Base-by-base conservation (phyloP, 2,113 vertebrate genomes). In the Acanthochromis polyacanthus region DNA sequence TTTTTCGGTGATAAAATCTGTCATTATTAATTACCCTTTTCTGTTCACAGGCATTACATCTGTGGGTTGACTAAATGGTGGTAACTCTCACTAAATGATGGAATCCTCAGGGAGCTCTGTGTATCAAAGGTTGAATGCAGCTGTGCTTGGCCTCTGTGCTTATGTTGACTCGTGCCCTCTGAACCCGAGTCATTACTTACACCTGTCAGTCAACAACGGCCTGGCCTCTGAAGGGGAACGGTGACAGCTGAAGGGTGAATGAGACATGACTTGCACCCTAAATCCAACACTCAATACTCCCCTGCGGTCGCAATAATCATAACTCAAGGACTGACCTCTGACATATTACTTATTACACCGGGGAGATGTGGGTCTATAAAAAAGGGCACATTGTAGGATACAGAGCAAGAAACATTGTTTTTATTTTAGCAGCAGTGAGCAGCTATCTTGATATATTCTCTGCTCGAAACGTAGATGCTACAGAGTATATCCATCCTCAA, bases 161-260 rank as follows among this genome's bases (percentile, higher is more conserved):
- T 80, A 78, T 74, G 82, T 82, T 84, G 88, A 86, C 84, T 88
- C 25, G 10, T 78, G 87, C 91, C 89, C 92, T 85, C 56, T 92
- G 90, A 90, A 83, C 91, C 45, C 0, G 10, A 75, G 75, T 88
- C 89, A 90, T 93, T 93, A 92, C 88, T 88, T 88, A 85, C 92
- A 92, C 89, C 92, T 94, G 93, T 90, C 93, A 88, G 85, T 94
- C 91, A 92, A 78, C 17, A 9, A 64, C 71, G 76, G 43, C 67
- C 74, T 20, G 40, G 84, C 76, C 88, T 86, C 85, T 69, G 57
- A 57, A 72, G 85, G 84, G 75, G 78, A 73, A 77, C 59, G 76
- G 77, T 89, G 90, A 90, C 91, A 93, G 93, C 92, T 93, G 86
- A 89, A 89, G 86, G 90, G 86, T 87, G 89, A 90, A 87, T 84